phyloP scores from a whole-genome alignment of 2,888 invertebrate species.

The Nephrotoma appendiculata region DNA sequence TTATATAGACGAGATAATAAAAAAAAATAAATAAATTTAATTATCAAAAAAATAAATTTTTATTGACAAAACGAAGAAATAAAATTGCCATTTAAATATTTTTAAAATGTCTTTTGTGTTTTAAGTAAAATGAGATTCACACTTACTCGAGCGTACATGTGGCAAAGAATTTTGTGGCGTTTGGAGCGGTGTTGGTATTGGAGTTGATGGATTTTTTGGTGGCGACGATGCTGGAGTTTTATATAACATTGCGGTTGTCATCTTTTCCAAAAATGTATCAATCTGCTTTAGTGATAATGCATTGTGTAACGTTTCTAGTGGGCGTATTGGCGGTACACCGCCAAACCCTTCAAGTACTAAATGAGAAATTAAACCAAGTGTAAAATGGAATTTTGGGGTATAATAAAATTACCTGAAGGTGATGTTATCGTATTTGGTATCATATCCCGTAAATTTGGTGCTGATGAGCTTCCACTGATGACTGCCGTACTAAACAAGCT shows the following conservation, averaged over 20 bases:
- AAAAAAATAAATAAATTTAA: background rate
- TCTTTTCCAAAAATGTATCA: conserved; percentile 76
- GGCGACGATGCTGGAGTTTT: conserved; percentile 59
- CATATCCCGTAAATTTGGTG: conserved; percentile 80
- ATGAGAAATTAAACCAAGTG: background rate
- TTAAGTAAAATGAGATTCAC: conserved; percentile 7
- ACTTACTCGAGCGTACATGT: conserved; percentile 16
- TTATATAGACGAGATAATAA: background rate
- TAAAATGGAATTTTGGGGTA: background rate
- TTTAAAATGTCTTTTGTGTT: background rate
- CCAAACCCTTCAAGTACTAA: conserved; percentile 71
- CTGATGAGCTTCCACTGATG: conserved; percentile 86
- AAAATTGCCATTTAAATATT: background rate
- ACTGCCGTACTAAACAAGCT: conserved; percentile 93
- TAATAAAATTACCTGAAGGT: conserved; percentile 44
- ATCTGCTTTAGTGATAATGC: conserved; percentile 83
- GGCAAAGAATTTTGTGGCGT: conserved; percentile 20
- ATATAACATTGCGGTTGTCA: conserved; percentile 54
- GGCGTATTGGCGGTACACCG: conserved; percentile 89
- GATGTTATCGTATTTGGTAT: conserved; percentile 54
- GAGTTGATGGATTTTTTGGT: conserved; percentile 46
- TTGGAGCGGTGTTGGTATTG: conserved; percentile 29
- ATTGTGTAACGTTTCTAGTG: conserved; percentile 95
- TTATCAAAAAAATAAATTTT: background rate
- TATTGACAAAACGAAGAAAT: background rate